A percentile compares a stretch with the other conserved stretches of the same genome.
Conservation (phyloP, 1,140 invertebrate genomes). For the Plutomurus gul region DNA sequence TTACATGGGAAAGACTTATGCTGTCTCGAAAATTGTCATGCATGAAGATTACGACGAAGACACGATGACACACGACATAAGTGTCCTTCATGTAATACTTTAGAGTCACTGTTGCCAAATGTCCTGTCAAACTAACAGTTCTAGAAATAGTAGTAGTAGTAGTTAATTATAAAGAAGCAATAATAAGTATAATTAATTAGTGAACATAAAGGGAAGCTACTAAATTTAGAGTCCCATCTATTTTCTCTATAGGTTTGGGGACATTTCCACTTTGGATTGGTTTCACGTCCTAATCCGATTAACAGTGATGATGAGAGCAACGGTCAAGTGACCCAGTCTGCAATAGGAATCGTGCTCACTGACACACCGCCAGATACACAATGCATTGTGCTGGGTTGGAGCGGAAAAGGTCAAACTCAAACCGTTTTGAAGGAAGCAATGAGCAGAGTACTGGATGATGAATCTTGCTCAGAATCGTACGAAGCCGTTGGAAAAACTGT, state of each 20-base stretch:
- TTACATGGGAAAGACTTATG: not conserved
- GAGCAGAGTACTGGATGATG: not conserved
- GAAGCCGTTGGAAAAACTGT: not conserved
- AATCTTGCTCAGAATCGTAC: not conserved
- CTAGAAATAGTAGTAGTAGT: too few species aligned
- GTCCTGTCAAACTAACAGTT: too few species aligned
- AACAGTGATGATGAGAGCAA: too few species aligned
- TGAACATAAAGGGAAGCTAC: too few species aligned
- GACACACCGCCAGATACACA: not conserved
- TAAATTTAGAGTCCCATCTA: too few species aligned
- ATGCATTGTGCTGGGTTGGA: not conserved
- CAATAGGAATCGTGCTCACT: not conserved
- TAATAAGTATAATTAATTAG: too few species aligned
- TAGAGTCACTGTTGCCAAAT: too few species aligned
- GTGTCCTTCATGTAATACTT: not conserved
- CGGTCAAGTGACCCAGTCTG: not conserved
- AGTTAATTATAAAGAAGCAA: too few species aligned
- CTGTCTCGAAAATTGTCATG: not conserved
- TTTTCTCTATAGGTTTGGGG: too few species aligned
- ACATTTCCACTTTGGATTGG: too few species aligned
- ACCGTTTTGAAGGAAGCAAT: not conserved
- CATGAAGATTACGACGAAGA: slow-evolving; percentile 1
- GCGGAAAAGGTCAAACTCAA: not conserved
- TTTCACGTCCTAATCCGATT: too few species aligned
- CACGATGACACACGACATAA: not conserved